Base-by-base conservation (phyloP, 2,113 vertebrate species). In the Cnemophilus loriae region DNA sequence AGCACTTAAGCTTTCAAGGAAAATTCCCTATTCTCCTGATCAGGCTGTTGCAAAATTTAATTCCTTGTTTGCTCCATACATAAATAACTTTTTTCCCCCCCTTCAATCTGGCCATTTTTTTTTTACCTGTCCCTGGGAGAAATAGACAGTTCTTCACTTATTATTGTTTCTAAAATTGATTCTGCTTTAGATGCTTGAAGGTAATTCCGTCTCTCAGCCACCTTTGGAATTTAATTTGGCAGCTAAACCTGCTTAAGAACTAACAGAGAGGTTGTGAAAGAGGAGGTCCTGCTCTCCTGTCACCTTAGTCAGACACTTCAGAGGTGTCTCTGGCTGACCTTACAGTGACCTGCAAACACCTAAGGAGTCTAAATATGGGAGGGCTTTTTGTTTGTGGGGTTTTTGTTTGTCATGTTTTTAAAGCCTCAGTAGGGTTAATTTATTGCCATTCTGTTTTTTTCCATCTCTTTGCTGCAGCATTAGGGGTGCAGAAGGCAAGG, bases 341-440 rank as follows among this genome's bases (percentile, higher is more conserved):
- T 82, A 18, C 30, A 28, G 16, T 56, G 87, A 68, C 59, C 68
- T 93, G 76, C 33, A 59, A 42, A 85, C 52, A 76, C 71, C 67
- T 73, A 35, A 41, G 46, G 39, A 33, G 23, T 75, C 49, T 52
- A 73, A 86, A 61, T 50, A 28, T 13, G 15, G 42, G 24, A n/a
- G 3, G 3, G 26, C 4, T 4, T 28, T 52, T n/a, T 17, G 11
- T 53, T 57, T 78, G 24, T 61, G 23, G 5, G 0, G 0, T 0
- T 57, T 50, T 37, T 30, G 8, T 39, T 79, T 65, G 16, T 47
- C 39, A 68, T 41, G 13, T 13, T 92, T 85, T 74, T 44, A 10
- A 57, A 78, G 28, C 60, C 41, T 82, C 37, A 7, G 0, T 0
- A 8, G 23, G 19, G 2, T 88, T 67, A 41, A 17, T 67, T 63